These are phyloP conservation scores for Popillia japonica DNA, from an alignment of 1,140 invertebrate species.

Conservation along the genomic window DNA sequence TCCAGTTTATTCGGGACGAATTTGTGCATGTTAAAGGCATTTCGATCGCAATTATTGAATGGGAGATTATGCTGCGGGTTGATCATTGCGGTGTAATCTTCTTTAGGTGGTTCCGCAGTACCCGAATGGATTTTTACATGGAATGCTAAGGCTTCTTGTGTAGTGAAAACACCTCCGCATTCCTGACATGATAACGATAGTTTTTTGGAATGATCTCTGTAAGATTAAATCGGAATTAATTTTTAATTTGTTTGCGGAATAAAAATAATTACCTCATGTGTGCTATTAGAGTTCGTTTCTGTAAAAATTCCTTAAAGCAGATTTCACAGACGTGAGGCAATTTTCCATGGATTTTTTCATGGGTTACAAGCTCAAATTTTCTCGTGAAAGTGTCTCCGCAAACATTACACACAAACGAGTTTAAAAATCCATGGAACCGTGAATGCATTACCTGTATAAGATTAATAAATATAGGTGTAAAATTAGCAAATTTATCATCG, in stretches of 20 bases:
- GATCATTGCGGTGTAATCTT: not conserved
- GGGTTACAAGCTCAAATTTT: slow-evolving; percentile 85
- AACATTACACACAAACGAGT: slow-evolving; percentile 82
- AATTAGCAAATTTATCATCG: not conserved
- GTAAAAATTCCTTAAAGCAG: slow-evolving; percentile 84
- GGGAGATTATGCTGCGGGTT: slow-evolving; percentile 2
- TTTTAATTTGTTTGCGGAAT: no score
- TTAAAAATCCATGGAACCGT: slow-evolving; percentile 81
- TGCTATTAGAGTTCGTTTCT: slow-evolving; percentile 80
- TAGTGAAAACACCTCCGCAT: slow-evolving; percentile 72
- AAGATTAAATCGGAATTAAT: not conserved
- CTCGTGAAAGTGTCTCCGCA: slow-evolving; percentile 84
- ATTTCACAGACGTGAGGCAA: slow-evolving; percentile 82
- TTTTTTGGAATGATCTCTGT: slow-evolving; percentile 37
- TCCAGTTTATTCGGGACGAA: not conserved
- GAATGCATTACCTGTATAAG: slow-evolving; percentile 72
- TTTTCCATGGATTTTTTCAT: slow-evolving; percentile 79
- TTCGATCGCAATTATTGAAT: slow-evolving; percentile 35
- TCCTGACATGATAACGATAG: slow-evolving; percentile 61
- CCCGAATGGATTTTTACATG: slow-evolving; percentile 84
- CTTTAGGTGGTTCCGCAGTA: slow-evolving; percentile 35
- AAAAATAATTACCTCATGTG: slow-evolving; percentile 70
- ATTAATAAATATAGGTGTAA: not conserved
- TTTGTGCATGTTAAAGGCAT: slow-evolving; percentile 27
- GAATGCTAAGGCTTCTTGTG: slow-evolving; percentile 77